Base-by-base conservation (phyloP, 2,113 vertebrate species). In the Tachysurus vachellii region DNA sequence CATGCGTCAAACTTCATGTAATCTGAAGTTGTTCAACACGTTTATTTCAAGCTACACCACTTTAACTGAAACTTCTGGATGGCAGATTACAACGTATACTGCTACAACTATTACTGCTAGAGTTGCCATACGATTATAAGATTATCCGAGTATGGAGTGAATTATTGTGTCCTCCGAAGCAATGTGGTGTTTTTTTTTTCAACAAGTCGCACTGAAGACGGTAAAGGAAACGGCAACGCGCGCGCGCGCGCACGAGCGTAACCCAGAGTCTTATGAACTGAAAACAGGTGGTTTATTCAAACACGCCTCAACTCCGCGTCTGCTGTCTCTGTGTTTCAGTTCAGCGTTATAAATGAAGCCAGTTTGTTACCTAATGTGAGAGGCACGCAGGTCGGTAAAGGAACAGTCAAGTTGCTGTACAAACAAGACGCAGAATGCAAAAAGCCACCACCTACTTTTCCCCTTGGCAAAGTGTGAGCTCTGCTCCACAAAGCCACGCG, bases 361-460 rank as follows among this genome's bases (percentile, higher is more conserved):
- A 31, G 47, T 5, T 4, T 53, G 19, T 31, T 54, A 86, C 88
- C 92, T 87, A 19, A 70, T 61, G 88, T 70, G 66, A 89, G 90
- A 91, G 89, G 90, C 91, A 56, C 28, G 26, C 77, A 59, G 53
- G 80, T 80, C 75, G 76, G 59, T 13, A 28, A 26, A 28, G 31
- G 86, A 92, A 53, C 57, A 91, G 83, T 57, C 89, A 91, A 93
- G 92, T 90, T 86, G 66, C 59, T 87, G 71, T 80, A 80, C 87
- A 85, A 62, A 83, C 71, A 91, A 89, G 42, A 87, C 80, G 82
- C 85, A 62, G 82, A 31, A 9, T 80, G 12, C 62, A 1, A 71
- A 36, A 75, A 91, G 90, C 89, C 89, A 90, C 88, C 91, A 91
- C 90, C 91, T 91, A 91, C 88, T 93, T 88, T 90, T 59, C 82